Evolutionary conservation across 2,888 invertebrate species (phyloP), one percentile per base, ranked within the genome.

Genomic region (Leptinotarsa haldemani): DNA sequence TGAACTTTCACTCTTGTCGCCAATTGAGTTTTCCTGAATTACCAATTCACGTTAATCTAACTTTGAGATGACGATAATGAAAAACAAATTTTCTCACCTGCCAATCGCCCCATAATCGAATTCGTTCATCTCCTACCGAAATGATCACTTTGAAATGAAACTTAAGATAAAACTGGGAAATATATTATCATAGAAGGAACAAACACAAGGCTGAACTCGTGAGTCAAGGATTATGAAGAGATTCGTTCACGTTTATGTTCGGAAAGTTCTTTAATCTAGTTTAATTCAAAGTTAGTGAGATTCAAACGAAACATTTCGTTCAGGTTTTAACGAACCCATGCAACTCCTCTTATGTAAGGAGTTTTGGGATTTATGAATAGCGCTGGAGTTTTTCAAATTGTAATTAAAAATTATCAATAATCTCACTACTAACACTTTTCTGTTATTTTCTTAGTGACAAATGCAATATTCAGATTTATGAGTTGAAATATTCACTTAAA

Each of bases 111-210:
- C 9, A 40, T 40, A 40, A 12, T 40, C 9, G 2, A 40, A 40
- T 40, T 40, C 12, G 9, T 40, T 12, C 40, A 40, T 12, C 40
- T 40, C 9, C 9, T 40, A 40, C 40, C 40, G 2, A 40, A 61
- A 2, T 61, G 16, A 30, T 18, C 16, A 30, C 61, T 73, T 69
- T 65, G 16, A 69, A 48, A 65, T 56, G 46, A n/a, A 53, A 40
- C 65, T 65, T 46, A 46, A 56, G 65, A 73, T 67, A 69, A 69
- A 65, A 61, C 56, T 58, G 69, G 56, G 58, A 46, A 65, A 69
- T 61, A 61, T 61, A 48, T n/a, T 61, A 48, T n/a, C 22, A 20
- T 67, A 52, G 67, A 18, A 48, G 20, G 16, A 65, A 22, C 48
- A n/a, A 65, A 48, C 40, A 50, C 15, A 20, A 25, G n/a, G n/a